Conservation (phyloP, 1,140 invertebrate species). For the Monochamus saltuarius region DNA sequence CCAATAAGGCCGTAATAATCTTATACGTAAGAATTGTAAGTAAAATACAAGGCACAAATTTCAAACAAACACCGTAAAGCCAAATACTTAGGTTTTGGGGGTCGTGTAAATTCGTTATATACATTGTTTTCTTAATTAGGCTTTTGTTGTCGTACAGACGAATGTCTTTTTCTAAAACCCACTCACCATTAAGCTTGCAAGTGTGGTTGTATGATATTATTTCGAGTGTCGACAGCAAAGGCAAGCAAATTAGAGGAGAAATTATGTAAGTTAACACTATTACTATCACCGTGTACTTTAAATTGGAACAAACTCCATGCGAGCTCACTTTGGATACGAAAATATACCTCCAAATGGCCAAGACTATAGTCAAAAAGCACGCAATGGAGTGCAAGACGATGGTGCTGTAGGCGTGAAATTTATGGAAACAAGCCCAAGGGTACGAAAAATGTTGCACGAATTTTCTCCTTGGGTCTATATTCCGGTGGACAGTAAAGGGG, state of each 20-base stretch:
- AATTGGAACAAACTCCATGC: constrained; percentile 76
- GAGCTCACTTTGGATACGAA: constrained; percentile 75
- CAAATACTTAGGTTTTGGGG: constrained; percentile 71
- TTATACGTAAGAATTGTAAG: constrained; percentile 77
- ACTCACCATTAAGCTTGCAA: constrained; percentile 53
- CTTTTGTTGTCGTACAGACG: constrained; percentile 27
- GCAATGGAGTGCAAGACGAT: constrained; percentile 89
- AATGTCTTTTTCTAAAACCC: constrained; percentile 11
- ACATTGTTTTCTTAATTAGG: constrained; percentile 55
- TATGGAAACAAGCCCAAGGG: constrained; percentile 76
- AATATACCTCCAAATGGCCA: constrained; percentile 93
- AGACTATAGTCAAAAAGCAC: constrained; percentile 86
- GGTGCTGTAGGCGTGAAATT: constrained; percentile 81
- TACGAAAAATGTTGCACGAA: constrained; percentile 67
- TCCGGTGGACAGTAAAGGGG: constrained; percentile 81
- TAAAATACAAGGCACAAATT: constrained; percentile 79
- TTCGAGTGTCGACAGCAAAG: constrained; percentile 73
- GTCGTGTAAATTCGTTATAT: constrained; percentile 32
- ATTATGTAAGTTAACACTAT: constrained; percentile 79
- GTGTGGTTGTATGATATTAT: constrained; percentile 55
- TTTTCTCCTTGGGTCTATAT: constrained; percentile 61
- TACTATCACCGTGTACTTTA: constrained; percentile 66
- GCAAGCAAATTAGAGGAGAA: constrained; percentile 82
- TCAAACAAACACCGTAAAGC: constrained; percentile 83
- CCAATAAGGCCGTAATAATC: constrained; percentile 71